Evolutionary conservation across 1,140 invertebrate genomes (phyloP), one percentile per base, ranked within the genome.

Genomic region (Zaprionus ornatus): DNA sequence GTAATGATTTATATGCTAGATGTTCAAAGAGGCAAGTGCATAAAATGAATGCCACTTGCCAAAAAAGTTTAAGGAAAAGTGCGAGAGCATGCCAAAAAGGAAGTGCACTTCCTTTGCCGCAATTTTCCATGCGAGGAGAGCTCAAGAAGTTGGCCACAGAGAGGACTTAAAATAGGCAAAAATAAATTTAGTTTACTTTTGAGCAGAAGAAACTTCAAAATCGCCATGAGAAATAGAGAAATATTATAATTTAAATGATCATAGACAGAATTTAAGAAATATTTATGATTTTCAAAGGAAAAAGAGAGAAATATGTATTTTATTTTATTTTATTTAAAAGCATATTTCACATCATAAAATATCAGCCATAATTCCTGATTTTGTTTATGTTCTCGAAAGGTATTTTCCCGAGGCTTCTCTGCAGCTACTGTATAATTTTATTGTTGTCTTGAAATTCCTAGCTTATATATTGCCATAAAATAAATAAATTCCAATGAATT

Each of bases 1-100:
- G 63, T 70, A 50, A 70, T 70, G 66, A 78, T 78, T 78, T 78
- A 74, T 78, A 19, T 17, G 19, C 55, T 65, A 68, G 61, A 66
- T 69, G 65, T 67, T 63, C 23, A 62, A 57, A 56, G 60, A 37
- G 54, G 52, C 27, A 60, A 54, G 66, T 48, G 50, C 65, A 54
- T 42, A 62, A 70, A 65, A 66, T 48, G 65, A 61, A 62, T 64
- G 42, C 27, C 32, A 59, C 52, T 67, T 65, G 72, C 60, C 60
- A 66, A 72, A 64, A 64, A 77, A 77, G 19, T 68, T 74, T 17
- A 40, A 54, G 32, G 42, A 71, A 71, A 71, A 71, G 15, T 25
- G 15, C 42, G 35, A 54, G 57, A 52, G 19, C 55, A 40, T 77
- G 75, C 64, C 65, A 77, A 77, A 73, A 65, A 56, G 50, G 32